Percentiles rank a stretch among this genome's conserved stretches.
These are phyloP conservation scores for Patiria pectinifera DNA, from an alignment of 53 echinoderm and acorn worm genomes.

Conservation along the genomic window DNA sequence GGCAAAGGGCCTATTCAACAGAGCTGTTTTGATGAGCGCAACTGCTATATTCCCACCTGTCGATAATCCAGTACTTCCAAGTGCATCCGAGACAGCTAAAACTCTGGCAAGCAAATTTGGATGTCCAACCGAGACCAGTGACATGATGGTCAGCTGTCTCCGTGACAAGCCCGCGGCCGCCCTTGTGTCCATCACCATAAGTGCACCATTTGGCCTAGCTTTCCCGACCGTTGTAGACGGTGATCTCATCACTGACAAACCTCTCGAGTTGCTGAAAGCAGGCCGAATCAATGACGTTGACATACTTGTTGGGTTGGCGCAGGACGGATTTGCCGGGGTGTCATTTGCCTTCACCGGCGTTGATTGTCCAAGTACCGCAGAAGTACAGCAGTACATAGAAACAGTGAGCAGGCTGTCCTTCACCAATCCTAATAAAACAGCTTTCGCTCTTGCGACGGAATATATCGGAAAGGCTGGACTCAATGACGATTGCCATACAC, in stretches of 20 bases:
- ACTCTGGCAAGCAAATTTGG: constrained; percentile 27
- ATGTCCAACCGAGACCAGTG: constrained; percentile 36
- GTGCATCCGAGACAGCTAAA: constrained; percentile 33
- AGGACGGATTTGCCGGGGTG: constrained; percentile 3
- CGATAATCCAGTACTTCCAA: background rate
- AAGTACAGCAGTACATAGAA: constrained; percentile 2
- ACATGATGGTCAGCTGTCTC: constrained; percentile 11
- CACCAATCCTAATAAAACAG: background rate
- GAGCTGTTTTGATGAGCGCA: constrained; percentile 59
- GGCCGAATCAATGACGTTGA: constrained; percentile 33
- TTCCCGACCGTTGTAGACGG: constrained; percentile 52
- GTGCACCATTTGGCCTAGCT: background rate
- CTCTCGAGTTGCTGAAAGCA: background rate
- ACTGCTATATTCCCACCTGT: constrained; percentile 29
- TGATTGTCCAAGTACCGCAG: constrained; percentile 30
- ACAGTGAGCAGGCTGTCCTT: background rate
- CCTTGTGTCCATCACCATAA: background rate
- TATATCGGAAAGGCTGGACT: constrained; percentile 13
- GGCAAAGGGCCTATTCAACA: constrained; percentile 65
- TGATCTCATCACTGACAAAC: constrained; percentile 16
- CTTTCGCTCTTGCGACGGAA: constrained; percentile 13
- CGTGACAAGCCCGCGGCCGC: constrained; percentile 24
- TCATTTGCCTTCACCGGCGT: background rate
- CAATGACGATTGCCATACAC: constrained; percentile 17
- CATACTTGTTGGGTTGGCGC: constrained; percentile 30